These are phyloP conservation scores for Agrotis puta DNA, from an alignment of 2,888 invertebrate species.

Conservation along the genomic window DNA sequence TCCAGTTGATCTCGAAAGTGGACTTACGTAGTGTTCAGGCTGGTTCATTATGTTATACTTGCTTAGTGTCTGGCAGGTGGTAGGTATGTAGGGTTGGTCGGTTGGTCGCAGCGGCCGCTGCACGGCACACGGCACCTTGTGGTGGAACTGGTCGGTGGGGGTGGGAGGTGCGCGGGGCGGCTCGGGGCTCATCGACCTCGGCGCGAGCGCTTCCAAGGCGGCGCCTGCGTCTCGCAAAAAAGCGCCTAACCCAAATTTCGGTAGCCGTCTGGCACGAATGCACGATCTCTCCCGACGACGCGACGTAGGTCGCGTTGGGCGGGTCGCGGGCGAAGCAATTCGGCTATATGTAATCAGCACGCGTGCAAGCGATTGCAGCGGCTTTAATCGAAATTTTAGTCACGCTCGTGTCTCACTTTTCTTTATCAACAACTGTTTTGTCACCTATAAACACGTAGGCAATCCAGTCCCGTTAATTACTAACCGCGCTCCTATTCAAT, in stretches of 20 bases:
- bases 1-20: slow-evolving; percentile 69
- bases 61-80: slow-evolving; percentile 89
- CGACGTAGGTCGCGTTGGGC: slow-evolving; percentile 43
- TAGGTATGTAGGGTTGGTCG: slow-evolving; percentile 88
- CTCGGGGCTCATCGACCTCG: slow-evolving; percentile 86
- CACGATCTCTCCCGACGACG: slow-evolving; percentile 77
- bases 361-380: slow-evolving; percentile 73
- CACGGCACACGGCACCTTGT: too few species aligned
- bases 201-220: slow-evolving; percentile 75
- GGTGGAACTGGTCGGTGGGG: slow-evolving; percentile 85
- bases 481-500: slow-evolving; percentile 6
- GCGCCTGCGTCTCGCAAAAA: slow-evolving; percentile 85
- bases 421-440: slow-evolving; percentile 57
- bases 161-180: slow-evolving; percentile 69
- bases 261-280: slow-evolving; percentile 83
- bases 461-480: not conserved
- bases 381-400: slow-evolving; percentile 65
- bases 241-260: slow-evolving; percentile 89
- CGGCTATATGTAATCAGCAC: slow-evolving; percentile 80
- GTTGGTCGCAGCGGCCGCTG: slow-evolving; percentile 82
- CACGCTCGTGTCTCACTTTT: slow-evolving; percentile 61
- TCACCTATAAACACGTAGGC: slow-evolving; percentile 12
- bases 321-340: slow-evolving; percentile 72
- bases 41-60: slow-evolving; percentile 78
- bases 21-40: slow-evolving; percentile 67